Base-by-base conservation (phyloP, 1,140 invertebrate species). In the Drosophila subpulchrella region DNA sequence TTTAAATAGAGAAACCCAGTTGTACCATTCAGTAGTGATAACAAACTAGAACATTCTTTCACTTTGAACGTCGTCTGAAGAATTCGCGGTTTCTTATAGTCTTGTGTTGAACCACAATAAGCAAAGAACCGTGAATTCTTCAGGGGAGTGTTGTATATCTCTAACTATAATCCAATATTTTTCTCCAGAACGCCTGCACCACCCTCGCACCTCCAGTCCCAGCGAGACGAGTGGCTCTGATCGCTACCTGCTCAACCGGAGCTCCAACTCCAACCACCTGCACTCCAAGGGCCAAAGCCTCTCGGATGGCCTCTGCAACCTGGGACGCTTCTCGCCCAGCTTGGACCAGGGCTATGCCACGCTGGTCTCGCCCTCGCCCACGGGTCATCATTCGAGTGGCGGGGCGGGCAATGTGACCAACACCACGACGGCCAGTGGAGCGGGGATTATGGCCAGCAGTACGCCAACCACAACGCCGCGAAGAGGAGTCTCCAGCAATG, bases 261-360 rank as follows among this genome's bases (percentile, higher is more conserved):
- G 90, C 68, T 83, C 91, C 24, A 88, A 89, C 47, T 91, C 66
- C 90, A 91, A 91, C 51, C 81, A 89, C 53, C 78, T 83, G 34
- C 88, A 89, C 60, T 79, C 78, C 63, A 92, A 92, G 78, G 90
- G 90, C 51, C 90, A 91, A 70, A 91, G 84, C 51, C 80, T 92
- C 12, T 81, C 89, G 36, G 91, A 92, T n/a, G 91, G 91, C 24
- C 68, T 92, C 27, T 92, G 91, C 70, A 91, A 91, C 47, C 71
- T 92, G 47, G 91, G 91, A 3, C 81, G 94, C 70, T 92, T 93
- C 47, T 93, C 93, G 60, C 94, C 95, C 30, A 95, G 94, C 73
- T 91, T 96, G 20, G 95, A 96, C 90, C 95, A 96, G 88, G 96
- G 96, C 7, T 96, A 96, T 91, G 95, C 96, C 76, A 96, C 96